These are phyloP conservation scores for Quadroppia sp. DNA, from an alignment of 2,888 invertebrate species.

Conservation along the genomic window DNA sequence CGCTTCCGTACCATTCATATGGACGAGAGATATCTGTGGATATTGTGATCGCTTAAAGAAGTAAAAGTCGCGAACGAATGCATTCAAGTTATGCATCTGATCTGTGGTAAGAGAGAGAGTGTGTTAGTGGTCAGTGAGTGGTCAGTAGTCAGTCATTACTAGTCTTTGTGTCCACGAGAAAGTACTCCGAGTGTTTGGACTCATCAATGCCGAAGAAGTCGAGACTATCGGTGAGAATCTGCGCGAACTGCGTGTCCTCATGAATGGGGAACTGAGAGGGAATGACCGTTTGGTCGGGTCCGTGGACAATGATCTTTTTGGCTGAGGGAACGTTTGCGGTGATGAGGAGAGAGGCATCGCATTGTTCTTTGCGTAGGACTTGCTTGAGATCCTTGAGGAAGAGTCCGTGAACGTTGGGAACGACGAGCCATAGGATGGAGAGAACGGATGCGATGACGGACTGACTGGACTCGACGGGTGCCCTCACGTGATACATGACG, in stretches of 20 bases:
- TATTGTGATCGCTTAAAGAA: constrained; percentile 96
- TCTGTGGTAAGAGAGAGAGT: constrained; percentile 59
- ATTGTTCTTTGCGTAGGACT: constrained; percentile 96
- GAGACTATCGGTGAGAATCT: constrained; percentile 87
- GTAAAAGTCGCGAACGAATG: constrained; percentile 92
- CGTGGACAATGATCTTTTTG: constrained; percentile 97
- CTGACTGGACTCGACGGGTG: constrained; percentile 92
- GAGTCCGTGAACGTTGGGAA: constrained; percentile 96
- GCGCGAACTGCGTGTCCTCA: constrained; percentile 86
- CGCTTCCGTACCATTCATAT: constrained; percentile 88
- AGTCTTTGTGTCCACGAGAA: constrained; percentile 96
- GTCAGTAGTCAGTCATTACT: constrained; percentile 62
- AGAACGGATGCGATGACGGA: constrained; percentile 90
- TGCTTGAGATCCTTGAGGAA: constrained; percentile 99
- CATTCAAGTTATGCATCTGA: constrained; percentile 91
- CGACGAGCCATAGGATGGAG: constrained; percentile 95
- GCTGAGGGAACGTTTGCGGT: constrained; percentile 99
- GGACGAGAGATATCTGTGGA: constrained; percentile 87
- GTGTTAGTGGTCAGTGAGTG: not conserved
- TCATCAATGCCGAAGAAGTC: constrained; percentile 97
- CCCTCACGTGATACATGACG: constrained; percentile 97
- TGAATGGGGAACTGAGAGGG: constrained; percentile 98
- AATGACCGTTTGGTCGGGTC: constrained; percentile 87
- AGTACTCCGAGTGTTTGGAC: constrained; percentile 78
- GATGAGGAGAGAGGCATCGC: constrained; percentile 89